phyloP scores from a whole-genome alignment of 2,797 vertebrate species.

The Cephalopachus bancanus region DNA sequence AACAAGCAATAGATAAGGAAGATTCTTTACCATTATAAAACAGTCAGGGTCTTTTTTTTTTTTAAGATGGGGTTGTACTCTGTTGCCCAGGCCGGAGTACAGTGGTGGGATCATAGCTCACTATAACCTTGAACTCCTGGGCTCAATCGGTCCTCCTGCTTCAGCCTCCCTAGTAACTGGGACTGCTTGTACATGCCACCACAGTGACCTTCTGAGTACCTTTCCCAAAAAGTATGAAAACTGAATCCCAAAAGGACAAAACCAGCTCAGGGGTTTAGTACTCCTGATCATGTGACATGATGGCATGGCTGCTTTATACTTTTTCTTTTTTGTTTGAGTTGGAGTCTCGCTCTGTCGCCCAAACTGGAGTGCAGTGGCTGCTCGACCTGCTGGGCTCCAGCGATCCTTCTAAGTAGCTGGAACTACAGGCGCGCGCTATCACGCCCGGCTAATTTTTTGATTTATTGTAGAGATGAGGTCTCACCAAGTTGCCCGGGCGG shows the following conservation, averaged over 20 bases:
- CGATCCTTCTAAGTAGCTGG: too few species aligned
- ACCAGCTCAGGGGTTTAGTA: neutral
- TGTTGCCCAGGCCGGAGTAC: neutral
- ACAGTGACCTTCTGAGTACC: neutral
- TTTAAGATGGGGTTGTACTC: neutral
- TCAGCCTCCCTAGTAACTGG: neutral
- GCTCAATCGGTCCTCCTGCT: neutral
- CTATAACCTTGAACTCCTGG: neutral
- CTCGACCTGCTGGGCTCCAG: too few species aligned
- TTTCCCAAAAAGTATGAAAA: neutral
- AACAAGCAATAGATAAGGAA: neutral
- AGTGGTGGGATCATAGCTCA: too few species aligned
- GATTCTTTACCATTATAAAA: neutral
- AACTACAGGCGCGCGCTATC: too few species aligned
- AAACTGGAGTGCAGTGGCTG: too few species aligned
- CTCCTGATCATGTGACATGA: neutral
- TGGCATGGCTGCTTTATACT: neutral
- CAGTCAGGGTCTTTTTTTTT: neutral
- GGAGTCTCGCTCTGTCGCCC: too few species aligned
- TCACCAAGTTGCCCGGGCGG: too few species aligned
- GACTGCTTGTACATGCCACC: neutral
- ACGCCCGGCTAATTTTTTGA: too few species aligned
- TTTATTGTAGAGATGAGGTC: too few species aligned
- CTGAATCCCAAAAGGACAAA: neutral
- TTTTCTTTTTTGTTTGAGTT: neutral